Evolutionary conservation across 2,113 vertebrate genomes (phyloP), one percentile per base, ranked within the genome.

Genomic region (Myiozetetes cayanensis): DNA sequence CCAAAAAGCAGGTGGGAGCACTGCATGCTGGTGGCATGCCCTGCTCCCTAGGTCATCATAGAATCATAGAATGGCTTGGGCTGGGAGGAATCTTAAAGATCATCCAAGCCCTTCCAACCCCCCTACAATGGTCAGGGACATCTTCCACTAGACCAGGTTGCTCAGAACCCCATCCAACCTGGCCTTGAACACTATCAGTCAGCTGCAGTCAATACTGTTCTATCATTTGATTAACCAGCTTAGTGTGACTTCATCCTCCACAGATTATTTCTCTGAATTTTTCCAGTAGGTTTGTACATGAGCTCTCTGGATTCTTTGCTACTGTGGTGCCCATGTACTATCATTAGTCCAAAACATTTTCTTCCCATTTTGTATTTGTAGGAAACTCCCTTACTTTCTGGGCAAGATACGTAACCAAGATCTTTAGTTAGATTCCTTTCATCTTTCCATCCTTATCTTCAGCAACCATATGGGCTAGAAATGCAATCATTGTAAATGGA

Each of bases 361-460:
- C 41, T 86, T 86, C 72, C 49, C 1, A 1, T 78, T 88, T 86
- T 47, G 7, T 93, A 17, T 83, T 83, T 84, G 31, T 71, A 71
- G 49, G 41, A 84, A 66, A 41, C 52, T 33, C 18, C n/a, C 37
- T 78, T 81, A 63, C 58, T 35, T 90, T 76, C 68, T n/a, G 31
- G 25, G 33, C 46, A 75, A 87, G n/a, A 41, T 53, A 31, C 14
- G 12, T 70, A 56, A 88, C 41, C 16, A 18, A 90, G 65, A 81
- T 61, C 47, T 95, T 94, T 59, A 8, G 3, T 86, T 90, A 80
- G 31, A 67, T 85, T 95, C 12, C 56, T 88, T 92, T 89, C 22
- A 23, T 78, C 61, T 84, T 90, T 61, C 68, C 13, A 4, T 89
- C 65, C 68, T 96, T 93, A 90, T 84, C 88, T 92, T 81, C 62